These are phyloP conservation scores for Calosoma granatense DNA, from an alignment of 1,140 invertebrate species.

Conservation along the genomic window DNA sequence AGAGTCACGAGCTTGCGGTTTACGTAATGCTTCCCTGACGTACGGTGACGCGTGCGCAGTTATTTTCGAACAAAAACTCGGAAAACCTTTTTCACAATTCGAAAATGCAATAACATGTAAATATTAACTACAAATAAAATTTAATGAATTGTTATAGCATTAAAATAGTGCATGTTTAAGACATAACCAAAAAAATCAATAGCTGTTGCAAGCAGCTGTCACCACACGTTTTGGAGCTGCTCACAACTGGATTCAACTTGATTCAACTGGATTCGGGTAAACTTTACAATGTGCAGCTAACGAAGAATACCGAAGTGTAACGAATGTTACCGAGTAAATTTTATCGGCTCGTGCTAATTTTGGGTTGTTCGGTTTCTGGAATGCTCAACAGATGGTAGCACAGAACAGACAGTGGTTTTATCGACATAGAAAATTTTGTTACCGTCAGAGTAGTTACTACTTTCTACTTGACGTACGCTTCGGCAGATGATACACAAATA, in stretches of 20 bases:
- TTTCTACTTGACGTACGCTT: too few species aligned
- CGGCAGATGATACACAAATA: too few species aligned
- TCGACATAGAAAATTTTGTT: too few species aligned
- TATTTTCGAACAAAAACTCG: slow-evolving; percentile 3
- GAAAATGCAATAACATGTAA: not conserved
- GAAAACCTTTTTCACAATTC: not conserved
- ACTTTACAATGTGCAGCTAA: too few species aligned
- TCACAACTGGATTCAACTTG: not conserved
- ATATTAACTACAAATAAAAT: not conserved
- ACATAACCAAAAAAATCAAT: not conserved
- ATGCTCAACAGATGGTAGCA: too few species aligned
- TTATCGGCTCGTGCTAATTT: not conserved
- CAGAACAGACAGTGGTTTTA: too few species aligned
- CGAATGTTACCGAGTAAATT: not conserved
- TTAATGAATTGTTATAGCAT: too few species aligned
- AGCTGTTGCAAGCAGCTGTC: not conserved
- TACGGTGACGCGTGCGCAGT: slow-evolving; percentile 10
- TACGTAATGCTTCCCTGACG: slow-evolving; percentile 13
- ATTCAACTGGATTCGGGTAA: too few species aligned
- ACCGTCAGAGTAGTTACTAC: too few species aligned
- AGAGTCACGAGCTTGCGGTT: slow-evolving; percentile 16
- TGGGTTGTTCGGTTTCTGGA: too few species aligned
- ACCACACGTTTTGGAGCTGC: not conserved
- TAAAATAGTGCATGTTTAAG: not conserved
- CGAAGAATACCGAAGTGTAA: not conserved